A percentile compares a stretch with the other conserved stretches of the same genome.
phyloP scores from a whole-genome alignment of 2,888 invertebrate genomes.

The Andrena camellia region DNA sequence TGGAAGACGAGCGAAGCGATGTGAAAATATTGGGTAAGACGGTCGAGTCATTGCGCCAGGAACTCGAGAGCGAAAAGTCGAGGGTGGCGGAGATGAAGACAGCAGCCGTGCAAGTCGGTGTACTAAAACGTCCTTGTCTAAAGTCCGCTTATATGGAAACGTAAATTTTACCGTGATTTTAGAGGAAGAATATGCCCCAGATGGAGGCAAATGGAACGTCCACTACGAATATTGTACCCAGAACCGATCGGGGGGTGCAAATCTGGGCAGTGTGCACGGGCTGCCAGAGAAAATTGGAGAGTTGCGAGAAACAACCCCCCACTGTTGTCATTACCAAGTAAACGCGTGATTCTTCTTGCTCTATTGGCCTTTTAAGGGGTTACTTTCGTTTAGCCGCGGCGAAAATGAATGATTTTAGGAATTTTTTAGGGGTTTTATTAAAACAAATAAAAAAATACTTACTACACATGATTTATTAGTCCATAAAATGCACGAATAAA shows the following conservation, averaged over 20 bases:
- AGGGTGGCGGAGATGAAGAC: conserved; percentile 28
- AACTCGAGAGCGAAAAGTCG: conserved; percentile 41
- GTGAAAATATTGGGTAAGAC: conserved; percentile 47
- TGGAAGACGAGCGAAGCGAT: conserved; percentile 52
- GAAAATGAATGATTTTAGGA: too few relatives aligned
- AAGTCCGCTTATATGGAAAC: not conserved
- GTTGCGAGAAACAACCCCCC: conserved; percentile 63
- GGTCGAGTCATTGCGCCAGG: conserved; percentile 22
- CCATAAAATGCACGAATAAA: too few relatives aligned
- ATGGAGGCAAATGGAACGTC: conserved; percentile 60
- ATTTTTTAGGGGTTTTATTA: too few relatives aligned
- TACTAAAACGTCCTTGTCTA: not conserved
- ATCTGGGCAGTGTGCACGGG: conserved; percentile 71
- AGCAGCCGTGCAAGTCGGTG: conserved; percentile 21
- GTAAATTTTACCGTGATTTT: conserved; percentile 13
- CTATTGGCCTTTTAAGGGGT: too few relatives aligned
- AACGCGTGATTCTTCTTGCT: conserved; percentile 16
- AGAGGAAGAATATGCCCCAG: conserved; percentile 23
- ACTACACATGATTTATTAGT: too few relatives aligned
- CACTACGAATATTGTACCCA: conserved; percentile 52
- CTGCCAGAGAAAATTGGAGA: conserved; percentile 72
- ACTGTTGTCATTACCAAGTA: conserved; percentile 77
- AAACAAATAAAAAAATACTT: too few relatives aligned
- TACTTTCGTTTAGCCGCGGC: too few relatives aligned
- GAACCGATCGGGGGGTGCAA: conserved; percentile 64